Evolutionary conservation across 2,113 vertebrate genomes (phyloP).

Genomic region (Platanista minor): DNA sequence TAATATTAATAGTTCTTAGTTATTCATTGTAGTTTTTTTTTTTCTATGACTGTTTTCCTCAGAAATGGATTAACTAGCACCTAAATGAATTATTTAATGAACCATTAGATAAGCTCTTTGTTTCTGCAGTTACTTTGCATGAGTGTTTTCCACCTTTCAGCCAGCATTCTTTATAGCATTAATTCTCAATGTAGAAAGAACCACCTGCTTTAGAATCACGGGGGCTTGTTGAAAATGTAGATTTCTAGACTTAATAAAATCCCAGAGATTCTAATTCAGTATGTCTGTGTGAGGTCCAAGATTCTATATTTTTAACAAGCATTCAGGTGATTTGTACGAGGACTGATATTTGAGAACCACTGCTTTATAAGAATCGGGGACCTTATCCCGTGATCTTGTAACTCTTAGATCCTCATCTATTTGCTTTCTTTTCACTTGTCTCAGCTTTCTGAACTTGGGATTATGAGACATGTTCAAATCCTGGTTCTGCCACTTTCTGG

Average conservation of each 20-base stretch:
- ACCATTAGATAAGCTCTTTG: neutral
- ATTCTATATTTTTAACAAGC: neutral
- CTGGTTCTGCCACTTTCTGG: neutral
- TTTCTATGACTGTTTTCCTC: neutral
- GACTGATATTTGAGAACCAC: neutral
- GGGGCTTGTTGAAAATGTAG: neutral
- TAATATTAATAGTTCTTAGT: neutral
- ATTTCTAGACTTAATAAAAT: neutral
- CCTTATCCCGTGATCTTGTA: neutral
- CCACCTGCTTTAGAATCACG: neutral
- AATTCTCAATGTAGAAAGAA: neutral
- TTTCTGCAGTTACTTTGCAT: neutral
- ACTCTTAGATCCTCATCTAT: neutral
- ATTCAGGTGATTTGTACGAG: neutral
- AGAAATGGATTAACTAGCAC: neutral
- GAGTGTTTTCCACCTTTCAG: neutral
- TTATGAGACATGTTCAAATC: neutral
- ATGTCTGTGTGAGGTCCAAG: neutral
- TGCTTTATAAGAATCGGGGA: neutral
- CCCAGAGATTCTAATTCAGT: neutral
- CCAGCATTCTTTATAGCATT: neutral
- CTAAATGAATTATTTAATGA: neutral
- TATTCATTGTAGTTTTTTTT: neutral
- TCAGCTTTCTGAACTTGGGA: conserved; percentile 14
- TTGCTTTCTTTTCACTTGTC: neutral